Percentiles rank a stretch among this genome's conserved stretches.
These are phyloP conservation scores for Microplitis manilae DNA, from an alignment of 2,888 invertebrate genomes.

Conservation along the genomic window DNA sequence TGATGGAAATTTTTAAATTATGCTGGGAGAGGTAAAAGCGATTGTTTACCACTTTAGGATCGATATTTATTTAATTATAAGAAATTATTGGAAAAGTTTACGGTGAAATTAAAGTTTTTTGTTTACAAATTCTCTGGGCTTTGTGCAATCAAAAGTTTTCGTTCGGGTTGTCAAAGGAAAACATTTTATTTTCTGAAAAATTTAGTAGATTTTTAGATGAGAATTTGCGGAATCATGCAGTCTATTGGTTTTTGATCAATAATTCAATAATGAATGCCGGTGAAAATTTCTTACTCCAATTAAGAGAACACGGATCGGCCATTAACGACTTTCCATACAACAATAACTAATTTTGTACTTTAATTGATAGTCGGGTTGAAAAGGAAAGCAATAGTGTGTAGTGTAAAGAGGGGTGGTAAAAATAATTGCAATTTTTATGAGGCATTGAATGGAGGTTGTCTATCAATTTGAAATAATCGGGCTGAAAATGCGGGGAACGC, in stretches of 20 bases:
- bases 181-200: background rate
- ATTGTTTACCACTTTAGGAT: background rate
- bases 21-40: background rate
- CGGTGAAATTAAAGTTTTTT: no score
- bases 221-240: background rate
- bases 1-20: background rate
- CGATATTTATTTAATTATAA: background rate
- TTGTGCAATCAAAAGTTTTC: no score
- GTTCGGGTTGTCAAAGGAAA: background rate
- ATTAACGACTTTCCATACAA: background rate
- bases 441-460: background rate
- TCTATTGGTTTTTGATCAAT: background rate
- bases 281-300: background rate
- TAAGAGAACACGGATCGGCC: background rate
- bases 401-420: background rate
- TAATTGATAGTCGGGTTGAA: background rate
- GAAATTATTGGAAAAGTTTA: background rate
- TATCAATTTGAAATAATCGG: background rate
- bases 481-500: slow-evolving; percentile 46
- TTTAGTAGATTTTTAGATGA: background rate
- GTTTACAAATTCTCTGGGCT: no score
- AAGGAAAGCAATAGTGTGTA: background rate
- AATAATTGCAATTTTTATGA: no score
- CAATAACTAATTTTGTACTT: background rate
- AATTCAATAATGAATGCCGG: background rate